Conservation (phyloP, 2,797 vertebrate species). For the Dromococcyx pavoninus region DNA sequence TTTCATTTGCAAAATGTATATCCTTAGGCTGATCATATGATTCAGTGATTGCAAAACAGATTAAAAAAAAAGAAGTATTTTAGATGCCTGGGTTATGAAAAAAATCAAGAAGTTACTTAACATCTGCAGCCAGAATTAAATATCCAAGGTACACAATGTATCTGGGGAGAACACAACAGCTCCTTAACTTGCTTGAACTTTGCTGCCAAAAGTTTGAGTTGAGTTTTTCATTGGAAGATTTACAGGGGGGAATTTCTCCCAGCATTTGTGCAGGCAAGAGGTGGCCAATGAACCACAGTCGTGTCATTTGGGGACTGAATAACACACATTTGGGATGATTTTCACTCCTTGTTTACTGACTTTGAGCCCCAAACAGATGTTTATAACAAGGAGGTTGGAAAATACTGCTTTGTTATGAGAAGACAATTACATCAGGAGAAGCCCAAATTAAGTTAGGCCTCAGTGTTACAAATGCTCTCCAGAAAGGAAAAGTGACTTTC, state of each 20-base stretch:
- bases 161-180: neutral
- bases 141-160: slow-evolving; percentile 37
- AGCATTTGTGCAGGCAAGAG: rapidly evolving
- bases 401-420: neutral
- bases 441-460: neutral
- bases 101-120: slow-evolving; percentile 73
- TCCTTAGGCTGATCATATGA: slow-evolving; percentile 73
- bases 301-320: neutral
- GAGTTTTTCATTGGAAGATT: rapidly evolving
- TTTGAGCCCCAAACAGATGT: neutral
- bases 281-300: rapidly evolving
- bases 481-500: neutral
- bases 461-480: neutral
- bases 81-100: slow-evolving; percentile 48
- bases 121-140: slow-evolving; percentile 50
- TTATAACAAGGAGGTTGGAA: neutral
- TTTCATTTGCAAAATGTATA: slow-evolving; percentile 72
- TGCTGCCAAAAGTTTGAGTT: neutral
- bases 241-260: neutral
- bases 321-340: rapidly evolving
- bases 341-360: neutral
- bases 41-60: slow-evolving; percentile 72
- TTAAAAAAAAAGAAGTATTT: slow-evolving; percentile 57
- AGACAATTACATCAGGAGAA: neutral
- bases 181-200: slow-evolving; percentile 30